Percentiles rank a stretch among this genome's conserved stretches.
Conservation (phyloP, 1,140 invertebrate genomes). For the Paralvinella palmiformis region DNA sequence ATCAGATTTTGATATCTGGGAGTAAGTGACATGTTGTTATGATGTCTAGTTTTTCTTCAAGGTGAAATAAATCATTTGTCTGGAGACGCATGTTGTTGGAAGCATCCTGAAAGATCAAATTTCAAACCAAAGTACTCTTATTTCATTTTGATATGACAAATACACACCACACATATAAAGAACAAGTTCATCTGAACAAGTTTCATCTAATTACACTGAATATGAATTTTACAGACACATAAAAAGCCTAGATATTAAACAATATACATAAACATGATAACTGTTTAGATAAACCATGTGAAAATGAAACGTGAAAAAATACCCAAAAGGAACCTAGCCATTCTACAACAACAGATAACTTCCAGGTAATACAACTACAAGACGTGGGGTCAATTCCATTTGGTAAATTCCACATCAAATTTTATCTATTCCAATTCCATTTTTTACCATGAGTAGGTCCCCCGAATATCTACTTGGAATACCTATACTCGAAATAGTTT, state of each 20-base stretch:
- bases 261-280: background rate
- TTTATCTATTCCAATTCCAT: no score
- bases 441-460: no score
- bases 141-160: background rate
- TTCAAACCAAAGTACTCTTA: background rate
- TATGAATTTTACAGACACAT: background rate
- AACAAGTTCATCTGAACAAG: background rate
- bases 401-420: no score
- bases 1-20: background rate
- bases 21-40: background rate
- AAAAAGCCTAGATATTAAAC: background rate
- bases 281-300: no score
- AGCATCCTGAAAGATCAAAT: background rate
- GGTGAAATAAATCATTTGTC: conserved; percentile 16
- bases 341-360: no score
- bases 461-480: no score
- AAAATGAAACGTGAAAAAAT: no score
- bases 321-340: no score
- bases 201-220: background rate
- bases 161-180: background rate
- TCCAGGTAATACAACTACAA: no score
- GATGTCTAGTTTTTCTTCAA: conserved; percentile 22
- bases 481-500: no score
- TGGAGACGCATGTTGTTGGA: conserved; percentile 9
- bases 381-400: no score